Percentiles rank a stretch among this genome's conserved stretches.
Evolutionary conservation across 2,888 invertebrate genomes (phyloP).

Genomic region (Ephialtes manifestator): DNA sequence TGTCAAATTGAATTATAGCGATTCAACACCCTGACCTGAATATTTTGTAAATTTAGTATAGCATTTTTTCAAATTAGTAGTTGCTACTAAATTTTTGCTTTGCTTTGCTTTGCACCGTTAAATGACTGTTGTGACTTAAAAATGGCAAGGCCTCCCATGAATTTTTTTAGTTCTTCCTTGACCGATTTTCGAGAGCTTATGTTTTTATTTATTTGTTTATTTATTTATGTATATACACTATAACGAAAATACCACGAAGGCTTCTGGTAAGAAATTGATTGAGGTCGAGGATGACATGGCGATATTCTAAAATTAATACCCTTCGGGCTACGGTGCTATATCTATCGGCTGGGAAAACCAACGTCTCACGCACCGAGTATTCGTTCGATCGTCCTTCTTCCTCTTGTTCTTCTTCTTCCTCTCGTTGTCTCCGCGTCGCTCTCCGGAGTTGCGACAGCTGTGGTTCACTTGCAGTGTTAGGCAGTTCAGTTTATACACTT

Average conservation of each 20-base stretch:
- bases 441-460: slow-evolving; percentile 52
- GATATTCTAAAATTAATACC: slow-evolving; percentile 53
- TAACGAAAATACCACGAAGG: slow-evolving; percentile 4
- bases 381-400: slow-evolving; percentile 24
- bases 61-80: too few species aligned
- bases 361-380: slow-evolving; percentile 34
- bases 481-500: slow-evolving; percentile 46
- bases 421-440: slow-evolving; percentile 10
- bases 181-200: not conserved
- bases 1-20: too few species aligned
- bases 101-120: too few species aligned
- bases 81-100: too few species aligned
- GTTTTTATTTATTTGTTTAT: not conserved
- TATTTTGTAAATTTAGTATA: too few species aligned
- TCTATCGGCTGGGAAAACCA: slow-evolving; percentile 40
- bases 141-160: too few species aligned
- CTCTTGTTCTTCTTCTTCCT: slow-evolving; percentile 31
- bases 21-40: too few species aligned
- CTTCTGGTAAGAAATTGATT: slow-evolving; percentile 1
- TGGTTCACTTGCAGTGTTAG: slow-evolving; percentile 44
- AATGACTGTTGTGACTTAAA: too few species aligned
- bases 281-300: slow-evolving; percentile 12
- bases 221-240: not conserved
- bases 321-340: slow-evolving; percentile 1
- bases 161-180: not conserved